Evolutionary conservation across 1,140 invertebrate genomes (phyloP).

Genomic region (fruit fly (Drosophila melanogaster)): Release_6_plus_ISO1_MT NT_033779.5:21019001-21019500

Average conservation of each 20-base stretch:
- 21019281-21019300: slow-evolving; percentile 37
- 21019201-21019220: neutral
- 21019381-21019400: slow-evolving; percentile 15
- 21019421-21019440: neutral
- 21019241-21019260: neutral
- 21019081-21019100: slow-evolving; percentile 24
- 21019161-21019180: slow-evolving; percentile 36
- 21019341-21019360: slow-evolving; percentile 35
- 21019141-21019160: slow-evolving; percentile 47
- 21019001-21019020: slow-evolving; percentile 29
- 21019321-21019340: slow-evolving; percentile 21
- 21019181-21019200: slow-evolving; percentile 10
- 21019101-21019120: slow-evolving; percentile 40
- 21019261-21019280: slow-evolving; percentile 36
- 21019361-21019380: slow-evolving; percentile 26
- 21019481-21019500: too few relatives aligned
- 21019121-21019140: slow-evolving; percentile 44
- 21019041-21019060: neutral
- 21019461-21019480: too few relatives aligned
- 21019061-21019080: slow-evolving; percentile 14
- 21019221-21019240: neutral
- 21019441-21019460: neutral
- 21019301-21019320: slow-evolving; percentile 31
- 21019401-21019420: slow-evolving; percentile 6
- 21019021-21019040: slow-evolving; percentile 15